Percentiles rank a stretch among this genome's conserved stretches.
phyloP scores from a whole-genome alignment of 2,113 vertebrate species.

The Sebastes schlegelii region DNA sequence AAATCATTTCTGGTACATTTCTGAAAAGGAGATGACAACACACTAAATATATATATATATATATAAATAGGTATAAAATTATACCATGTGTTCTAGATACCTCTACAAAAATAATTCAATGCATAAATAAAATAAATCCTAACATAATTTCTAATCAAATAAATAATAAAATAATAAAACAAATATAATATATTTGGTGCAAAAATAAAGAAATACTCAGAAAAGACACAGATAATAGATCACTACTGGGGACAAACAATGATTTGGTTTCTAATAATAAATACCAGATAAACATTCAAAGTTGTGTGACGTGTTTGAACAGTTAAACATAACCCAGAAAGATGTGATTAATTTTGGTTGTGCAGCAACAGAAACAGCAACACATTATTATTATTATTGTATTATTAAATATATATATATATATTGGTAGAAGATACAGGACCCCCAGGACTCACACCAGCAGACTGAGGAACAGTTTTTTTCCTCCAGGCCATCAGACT shows the following conservation, averaged over 20 bases:
- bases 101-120: constrained; percentile 70
- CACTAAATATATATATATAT: constrained; percentile 61
- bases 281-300: constrained; percentile 42
- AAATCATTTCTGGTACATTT: constrained; percentile 48
- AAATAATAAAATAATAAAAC: constrained; percentile 51
- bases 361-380: no score
- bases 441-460: no score
- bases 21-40: constrained; percentile 6
- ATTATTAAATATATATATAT: no score
- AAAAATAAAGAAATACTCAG: constrained; percentile 13
- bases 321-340: no score
- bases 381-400: no score
- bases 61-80: constrained; percentile 67
- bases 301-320: constrained; percentile 16
- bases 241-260: constrained; percentile 23
- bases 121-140: constrained; percentile 77
- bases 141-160: constrained; percentile 34
- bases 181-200: constrained; percentile 20
- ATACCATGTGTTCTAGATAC: constrained; percentile 32
- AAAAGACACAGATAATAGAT: constrained; percentile 3
- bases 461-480: no score
- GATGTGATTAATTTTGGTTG: no score
- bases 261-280: constrained; percentile 29
- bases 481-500: no score
- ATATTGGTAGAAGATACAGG: no score